These are phyloP conservation scores for Rhinichthys klamathensis DNA, from an alignment of 2,113 vertebrate genomes.

Conservation along the genomic window DNA sequence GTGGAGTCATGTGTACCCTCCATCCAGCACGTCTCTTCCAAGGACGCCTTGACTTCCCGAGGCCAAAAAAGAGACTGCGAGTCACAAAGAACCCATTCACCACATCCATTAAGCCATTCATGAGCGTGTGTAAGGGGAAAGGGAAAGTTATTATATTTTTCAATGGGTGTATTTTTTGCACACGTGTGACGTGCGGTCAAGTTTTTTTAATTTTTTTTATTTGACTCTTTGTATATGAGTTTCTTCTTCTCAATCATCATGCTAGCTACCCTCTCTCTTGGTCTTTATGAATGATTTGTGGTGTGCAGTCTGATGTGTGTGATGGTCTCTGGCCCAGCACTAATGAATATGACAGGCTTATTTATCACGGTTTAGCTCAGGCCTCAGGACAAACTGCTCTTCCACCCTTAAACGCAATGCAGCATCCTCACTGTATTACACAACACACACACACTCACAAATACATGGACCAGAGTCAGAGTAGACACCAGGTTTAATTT, in stretches of 20 bases:
- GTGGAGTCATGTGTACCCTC: conserved; percentile 41
- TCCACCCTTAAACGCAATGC: not conserved
- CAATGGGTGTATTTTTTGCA: conserved; percentile 24
- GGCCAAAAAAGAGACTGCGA: conserved; percentile 24
- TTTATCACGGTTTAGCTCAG: conserved; percentile 66
- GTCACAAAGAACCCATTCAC: conserved; percentile 50
- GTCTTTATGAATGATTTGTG: conserved; percentile 36
- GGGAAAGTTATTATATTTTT: conserved; percentile 27
- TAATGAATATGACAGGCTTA: conserved; percentile 62
- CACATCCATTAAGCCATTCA: conserved; percentile 15
- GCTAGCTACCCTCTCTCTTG: not conserved
- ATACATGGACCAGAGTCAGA: not conserved
- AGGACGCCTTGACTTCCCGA: conserved; percentile 39
- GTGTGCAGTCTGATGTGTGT: conserved; percentile 36
- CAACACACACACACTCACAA: not conserved
- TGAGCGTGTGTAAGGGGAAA: not conserved
- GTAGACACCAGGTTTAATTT: not conserved
- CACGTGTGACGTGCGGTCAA: not conserved
- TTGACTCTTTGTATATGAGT: conserved; percentile 35
- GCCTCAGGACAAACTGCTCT: conserved; percentile 15
- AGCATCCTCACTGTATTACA: not conserved
- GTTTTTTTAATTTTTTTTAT: not conserved
- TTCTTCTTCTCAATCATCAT: not conserved
- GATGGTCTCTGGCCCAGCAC: conserved; percentile 50
- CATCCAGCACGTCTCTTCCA: conserved; percentile 38